Conservation (phyloP, 2,797 vertebrate species). For the Tinamus major region DNA sequence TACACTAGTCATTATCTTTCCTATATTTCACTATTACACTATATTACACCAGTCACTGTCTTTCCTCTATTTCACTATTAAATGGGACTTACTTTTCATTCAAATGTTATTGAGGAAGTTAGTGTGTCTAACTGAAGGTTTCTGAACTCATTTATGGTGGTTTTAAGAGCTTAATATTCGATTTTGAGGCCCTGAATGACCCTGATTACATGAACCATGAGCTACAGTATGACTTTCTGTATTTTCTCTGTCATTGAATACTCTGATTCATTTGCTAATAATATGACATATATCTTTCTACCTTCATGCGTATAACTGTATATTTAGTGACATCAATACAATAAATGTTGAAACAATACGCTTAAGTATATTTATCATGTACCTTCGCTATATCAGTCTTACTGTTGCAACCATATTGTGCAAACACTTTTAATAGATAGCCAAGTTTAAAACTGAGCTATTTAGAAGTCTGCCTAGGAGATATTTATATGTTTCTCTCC, state of each 20-base stretch:
- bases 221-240: neutral
- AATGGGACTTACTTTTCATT: slow-evolving; percentile 59
- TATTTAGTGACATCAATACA: slow-evolving; percentile 19
- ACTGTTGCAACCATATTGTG: neutral
- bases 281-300: slow-evolving; percentile 4
- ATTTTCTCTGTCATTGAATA: slow-evolving; percentile 48
- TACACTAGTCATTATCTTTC: slow-evolving; percentile 53
- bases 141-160: slow-evolving; percentile 31
- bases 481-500: neutral
- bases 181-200: slow-evolving; percentile 32
- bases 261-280: slow-evolving; percentile 41
- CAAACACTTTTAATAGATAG: neutral
- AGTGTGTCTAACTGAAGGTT: slow-evolving; percentile 31
- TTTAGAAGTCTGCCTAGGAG: neutral
- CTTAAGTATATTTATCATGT: neutral
- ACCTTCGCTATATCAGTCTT: neutral
- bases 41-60: slow-evolving; percentile 40
- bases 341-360: slow-evolving; percentile 12
- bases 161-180: slow-evolving; percentile 60
- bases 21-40: slow-evolving; percentile 48
- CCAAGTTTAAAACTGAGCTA: neutral
- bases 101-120: slow-evolving; percentile 52
- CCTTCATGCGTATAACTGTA: neutral
- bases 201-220: slow-evolving; percentile 35
- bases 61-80: slow-evolving; percentile 45